phyloP scores from a whole-genome alignment of 2,888 invertebrate species.

The Panzeria rudis region DNA sequence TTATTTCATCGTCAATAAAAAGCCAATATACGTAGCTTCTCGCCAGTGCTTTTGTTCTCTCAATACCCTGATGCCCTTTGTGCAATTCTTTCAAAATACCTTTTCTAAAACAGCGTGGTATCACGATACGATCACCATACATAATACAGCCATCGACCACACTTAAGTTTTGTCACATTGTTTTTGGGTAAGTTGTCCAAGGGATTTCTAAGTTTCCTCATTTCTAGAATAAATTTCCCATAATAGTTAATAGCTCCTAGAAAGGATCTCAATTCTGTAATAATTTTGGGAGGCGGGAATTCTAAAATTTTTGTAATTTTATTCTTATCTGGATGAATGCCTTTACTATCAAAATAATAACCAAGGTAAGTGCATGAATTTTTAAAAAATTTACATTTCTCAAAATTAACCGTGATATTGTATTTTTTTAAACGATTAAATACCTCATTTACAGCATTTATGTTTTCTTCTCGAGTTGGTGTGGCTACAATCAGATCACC shows the following conservation, averaged over 20 bases:
- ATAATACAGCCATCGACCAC: background rate
- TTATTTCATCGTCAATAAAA: background rate
- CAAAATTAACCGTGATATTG: too few relatives aligned
- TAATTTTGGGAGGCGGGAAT: constrained; percentile 30
- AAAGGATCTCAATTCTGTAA: constrained; percentile 46
- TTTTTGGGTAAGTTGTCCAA: constrained; percentile 42
- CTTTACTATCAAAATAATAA: constrained; percentile 44
- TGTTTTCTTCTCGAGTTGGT: too few relatives aligned
- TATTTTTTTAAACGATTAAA: too few relatives aligned
- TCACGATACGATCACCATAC: too few relatives aligned
- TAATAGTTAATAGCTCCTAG: constrained; percentile 64
- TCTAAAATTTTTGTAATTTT: too few relatives aligned
- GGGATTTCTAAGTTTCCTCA: constrained; percentile 49
- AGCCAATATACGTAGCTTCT: constrained; percentile 7
- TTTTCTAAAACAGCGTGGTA: constrained; percentile 41
- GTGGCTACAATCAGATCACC: too few relatives aligned
- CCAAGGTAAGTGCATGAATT: constrained; percentile 50
- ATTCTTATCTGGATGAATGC: constrained; percentile 43
- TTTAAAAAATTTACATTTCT: constrained; percentile 66
- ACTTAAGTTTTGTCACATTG: constrained; percentile 13
- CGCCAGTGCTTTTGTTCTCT: constrained; percentile 37
- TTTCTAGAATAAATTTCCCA: constrained; percentile 51
- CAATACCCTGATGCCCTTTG: constrained; percentile 40
- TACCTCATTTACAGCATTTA: too few relatives aligned
- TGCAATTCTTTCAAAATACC: constrained; percentile 41